Percentiles rank a stretch among this genome's conserved stretches.
Evolutionary conservation across 2,888 invertebrate genomes (phyloP).

Genomic region (Caenorhabditis sulstoni): DNA sequence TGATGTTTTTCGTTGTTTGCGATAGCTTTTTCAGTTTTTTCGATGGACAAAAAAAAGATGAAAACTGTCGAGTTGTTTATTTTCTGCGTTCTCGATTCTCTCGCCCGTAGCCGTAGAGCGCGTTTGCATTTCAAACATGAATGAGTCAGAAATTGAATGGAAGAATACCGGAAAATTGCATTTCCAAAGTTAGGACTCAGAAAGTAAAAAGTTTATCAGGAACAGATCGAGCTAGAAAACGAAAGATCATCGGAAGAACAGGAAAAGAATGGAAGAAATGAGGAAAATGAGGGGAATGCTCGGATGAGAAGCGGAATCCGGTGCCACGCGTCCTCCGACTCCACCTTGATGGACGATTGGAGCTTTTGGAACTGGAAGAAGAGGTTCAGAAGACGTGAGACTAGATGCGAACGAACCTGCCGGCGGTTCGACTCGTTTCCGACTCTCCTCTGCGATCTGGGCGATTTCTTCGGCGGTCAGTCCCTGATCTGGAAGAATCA

Average conservation of each 20-base stretch:
- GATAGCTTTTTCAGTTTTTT: not conserved
- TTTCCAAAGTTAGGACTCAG: too few species aligned
- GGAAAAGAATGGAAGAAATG: not conserved
- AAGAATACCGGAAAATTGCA: too few species aligned
- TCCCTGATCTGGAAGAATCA: conserved; percentile 17
- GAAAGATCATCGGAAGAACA: not conserved
- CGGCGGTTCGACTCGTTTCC: conserved; percentile 1
- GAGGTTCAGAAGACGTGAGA: not conserved
- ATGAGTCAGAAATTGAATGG: too few species aligned
- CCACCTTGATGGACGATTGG: not conserved
- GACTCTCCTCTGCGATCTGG: conserved; percentile 20
- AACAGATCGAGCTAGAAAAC: not conserved
- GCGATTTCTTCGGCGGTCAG: conserved; percentile 31
- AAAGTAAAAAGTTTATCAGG: not conserved
- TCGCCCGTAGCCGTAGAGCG: not conserved
- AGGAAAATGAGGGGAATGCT: not conserved
- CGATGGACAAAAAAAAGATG: not conserved
- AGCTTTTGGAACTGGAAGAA: not conserved
- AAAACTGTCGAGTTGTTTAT: not conserved
- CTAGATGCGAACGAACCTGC: too few species aligned
- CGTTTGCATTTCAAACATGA: not conserved
- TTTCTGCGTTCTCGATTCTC: not conserved
- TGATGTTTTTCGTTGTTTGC: too few species aligned
- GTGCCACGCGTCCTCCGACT: not conserved
- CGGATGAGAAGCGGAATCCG: not conserved